A percentile compares a stretch with the other conserved stretches of the same genome.
phyloP scores from a whole-genome alignment of 2,888 invertebrate genomes.

The Augochlorella aurata region DNA sequence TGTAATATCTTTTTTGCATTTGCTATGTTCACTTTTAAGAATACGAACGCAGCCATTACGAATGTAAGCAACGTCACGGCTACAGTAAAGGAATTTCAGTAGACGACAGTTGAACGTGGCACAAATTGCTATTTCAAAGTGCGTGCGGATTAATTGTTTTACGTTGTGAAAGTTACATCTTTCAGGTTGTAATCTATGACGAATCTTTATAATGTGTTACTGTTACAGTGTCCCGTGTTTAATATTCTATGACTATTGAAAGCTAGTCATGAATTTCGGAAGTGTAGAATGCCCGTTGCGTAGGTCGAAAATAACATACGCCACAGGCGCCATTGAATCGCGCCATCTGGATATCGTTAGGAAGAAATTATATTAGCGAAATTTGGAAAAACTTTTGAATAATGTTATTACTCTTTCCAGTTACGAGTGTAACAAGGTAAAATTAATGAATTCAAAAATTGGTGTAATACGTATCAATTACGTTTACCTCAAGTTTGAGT shows the following conservation, averaged over 20 bases:
- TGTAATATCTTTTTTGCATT: constrained; percentile 1
- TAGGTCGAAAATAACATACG: constrained; percentile 67
- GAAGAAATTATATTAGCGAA: constrained; percentile 68
- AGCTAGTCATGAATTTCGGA: constrained; percentile 68
- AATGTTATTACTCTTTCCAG: constrained; percentile 57
- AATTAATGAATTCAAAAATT: constrained; percentile 47
- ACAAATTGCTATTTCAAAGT: constrained; percentile 37
- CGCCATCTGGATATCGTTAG: constrained; percentile 76
- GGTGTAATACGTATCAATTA: constrained; percentile 13
- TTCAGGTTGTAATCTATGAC: constrained; percentile 48
- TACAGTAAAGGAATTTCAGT: constrained; percentile 52
- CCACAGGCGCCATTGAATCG: constrained; percentile 70
- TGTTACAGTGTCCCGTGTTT: constrained; percentile 25
- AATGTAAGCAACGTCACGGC: constrained; percentile 60
- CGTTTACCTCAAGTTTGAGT: constrained; percentile 12
- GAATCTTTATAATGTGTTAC: constrained; percentile 25
- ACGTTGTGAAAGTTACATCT: constrained; percentile 30
- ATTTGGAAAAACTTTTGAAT: constrained; percentile 71
- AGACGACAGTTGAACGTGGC: constrained; percentile 56
- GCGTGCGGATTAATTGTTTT: constrained; percentile 28
- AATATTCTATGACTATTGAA: constrained; percentile 52
- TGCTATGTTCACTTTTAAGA: constrained; percentile 15
- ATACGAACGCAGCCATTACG: constrained; percentile 62
- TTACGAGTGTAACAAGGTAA: constrained; percentile 46
- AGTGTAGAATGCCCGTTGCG: constrained; percentile 70